phyloP scores from a whole-genome alignment of 2,888 invertebrate genomes.

The Polydesmus complanatus region DNA sequence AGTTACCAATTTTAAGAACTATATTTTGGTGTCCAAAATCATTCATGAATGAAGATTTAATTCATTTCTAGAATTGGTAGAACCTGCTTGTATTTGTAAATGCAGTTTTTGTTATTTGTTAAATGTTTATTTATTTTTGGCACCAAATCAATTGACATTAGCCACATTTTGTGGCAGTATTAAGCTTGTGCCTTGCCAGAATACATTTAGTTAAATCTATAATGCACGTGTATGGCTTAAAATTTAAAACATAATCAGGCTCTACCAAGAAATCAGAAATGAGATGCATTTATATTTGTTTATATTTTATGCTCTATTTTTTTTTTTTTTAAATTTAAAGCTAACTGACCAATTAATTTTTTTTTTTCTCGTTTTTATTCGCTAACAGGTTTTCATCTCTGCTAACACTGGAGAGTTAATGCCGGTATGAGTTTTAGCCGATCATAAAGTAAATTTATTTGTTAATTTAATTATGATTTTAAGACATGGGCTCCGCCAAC shows the following conservation, averaged over 20 bases:
- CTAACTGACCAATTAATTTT: slow-evolving; percentile 9
- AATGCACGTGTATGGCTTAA: neutral
- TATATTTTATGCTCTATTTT: neutral
- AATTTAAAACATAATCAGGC: neutral
- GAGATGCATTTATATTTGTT: neutral
- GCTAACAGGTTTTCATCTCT: slow-evolving; percentile 28
- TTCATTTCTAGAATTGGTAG: neutral
- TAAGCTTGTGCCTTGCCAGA: too few relatives aligned
- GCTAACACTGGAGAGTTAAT: slow-evolving; percentile 28
- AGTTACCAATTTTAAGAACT: neutral
- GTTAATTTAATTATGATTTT: neutral
- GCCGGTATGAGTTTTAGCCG: slow-evolving; percentile 31
- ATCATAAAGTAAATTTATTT: neutral
- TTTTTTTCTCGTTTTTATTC: slow-evolving; percentile 12
- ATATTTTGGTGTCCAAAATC: too few relatives aligned
- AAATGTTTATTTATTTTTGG: neutral
- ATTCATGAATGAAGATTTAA: neutral
- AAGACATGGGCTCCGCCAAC: slow-evolving; percentile 98
- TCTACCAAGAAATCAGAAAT: neutral
- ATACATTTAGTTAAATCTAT: too few relatives aligned
- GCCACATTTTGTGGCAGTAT: neutral
- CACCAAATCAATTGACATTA: neutral
- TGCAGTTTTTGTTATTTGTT: neutral
- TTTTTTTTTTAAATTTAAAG: neutral
- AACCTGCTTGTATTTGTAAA: neutral